Base-by-base conservation (phyloP, 2,797 vertebrate species). In the Pogoniulus pusillus region DNA sequence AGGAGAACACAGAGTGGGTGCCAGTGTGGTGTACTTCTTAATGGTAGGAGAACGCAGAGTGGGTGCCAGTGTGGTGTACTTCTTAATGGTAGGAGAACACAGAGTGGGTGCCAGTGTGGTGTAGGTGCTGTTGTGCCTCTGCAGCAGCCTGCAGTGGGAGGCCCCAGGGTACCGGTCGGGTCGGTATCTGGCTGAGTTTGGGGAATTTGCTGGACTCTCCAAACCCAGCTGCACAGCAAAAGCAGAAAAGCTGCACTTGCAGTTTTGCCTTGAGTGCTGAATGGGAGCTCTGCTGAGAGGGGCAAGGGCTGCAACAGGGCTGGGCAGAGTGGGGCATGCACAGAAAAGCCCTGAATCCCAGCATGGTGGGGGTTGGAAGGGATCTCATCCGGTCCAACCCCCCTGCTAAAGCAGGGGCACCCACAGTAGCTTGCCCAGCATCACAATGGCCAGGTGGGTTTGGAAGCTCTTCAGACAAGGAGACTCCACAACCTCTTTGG, bases 201-300 rank as follows among this genome's bases (percentile, higher is more conserved):
- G 89, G 87, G 95, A 95, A 93, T 93, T 72, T 95, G 76, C 95
- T 94, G 30, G 95, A 83, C 84, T 92, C 89, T 80, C 55, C 87
- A 84, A 66, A 78, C 51, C n/a, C 89, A 26, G 63, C 72, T 9
- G 81, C 82, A 0, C 90, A 86, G 94, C 94, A 80, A 65, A 73
- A 84, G 85, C 84, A 39, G 82, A 95, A 94, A 71, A 90, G 95
- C 94, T 94, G 91, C 72, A 63, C 83, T 64, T 83, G 95, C 93
- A 87, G 41, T 94, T 95, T 94, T 75, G 63, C 85, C 54, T 0
- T 16, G 51, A 78, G 84, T 53, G 93, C 94, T 72, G 96, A 92
- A 34, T 70, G 69, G 10, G 85, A 86, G 37, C 89, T 60, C 45
- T 49, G 66, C 58, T 23, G 74, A 41, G 51, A 43, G 71, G 73